Percentiles rank a stretch among this genome's conserved stretches.
Conservation (phyloP, 2,113 vertebrate species). For the Miniopterus natalensis region DNA sequence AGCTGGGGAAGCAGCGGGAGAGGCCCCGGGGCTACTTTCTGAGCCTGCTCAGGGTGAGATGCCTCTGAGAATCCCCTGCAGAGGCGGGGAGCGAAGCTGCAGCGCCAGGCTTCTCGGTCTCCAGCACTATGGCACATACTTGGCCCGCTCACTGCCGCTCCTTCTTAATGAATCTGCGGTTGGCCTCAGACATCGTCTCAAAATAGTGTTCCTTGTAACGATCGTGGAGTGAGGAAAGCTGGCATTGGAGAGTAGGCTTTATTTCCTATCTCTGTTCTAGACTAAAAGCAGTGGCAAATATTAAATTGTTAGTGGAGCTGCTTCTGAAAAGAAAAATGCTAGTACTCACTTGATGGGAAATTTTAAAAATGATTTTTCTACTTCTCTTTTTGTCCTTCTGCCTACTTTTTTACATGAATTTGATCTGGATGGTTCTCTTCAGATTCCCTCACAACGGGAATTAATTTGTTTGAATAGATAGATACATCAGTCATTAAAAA, state of each 20-base stretch:
- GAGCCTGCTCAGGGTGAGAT: background rate
- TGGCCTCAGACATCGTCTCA: conserved; percentile 32
- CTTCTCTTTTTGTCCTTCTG: background rate
- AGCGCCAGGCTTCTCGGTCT: background rate
- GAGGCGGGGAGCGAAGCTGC: background rate
- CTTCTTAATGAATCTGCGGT: conserved; percentile 16
- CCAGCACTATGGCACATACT: background rate
- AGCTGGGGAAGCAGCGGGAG: background rate
- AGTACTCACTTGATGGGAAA: background rate
- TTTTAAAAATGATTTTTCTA: background rate
- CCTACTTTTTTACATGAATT: conserved; percentile 12
- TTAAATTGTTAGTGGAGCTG: background rate
- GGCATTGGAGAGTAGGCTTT: background rate
- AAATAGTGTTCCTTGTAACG: conserved; percentile 24
- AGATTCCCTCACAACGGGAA: background rate
- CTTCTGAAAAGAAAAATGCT: background rate
- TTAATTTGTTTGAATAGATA: background rate
- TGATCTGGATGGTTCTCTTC: background rate
- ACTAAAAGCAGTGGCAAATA: background rate
- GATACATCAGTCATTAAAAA: background rate
- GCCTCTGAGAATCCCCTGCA: background rate
- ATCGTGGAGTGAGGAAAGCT: background rate
- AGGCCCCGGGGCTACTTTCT: background rate
- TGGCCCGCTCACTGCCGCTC: background rate
- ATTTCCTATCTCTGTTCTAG: conserved; percentile 6